A percentile compares a stretch with the other conserved stretches of the same genome.
Evolutionary conservation across 2,797 vertebrate species (phyloP).

Genomic region (Neosilurus hyrtlii): DNA sequence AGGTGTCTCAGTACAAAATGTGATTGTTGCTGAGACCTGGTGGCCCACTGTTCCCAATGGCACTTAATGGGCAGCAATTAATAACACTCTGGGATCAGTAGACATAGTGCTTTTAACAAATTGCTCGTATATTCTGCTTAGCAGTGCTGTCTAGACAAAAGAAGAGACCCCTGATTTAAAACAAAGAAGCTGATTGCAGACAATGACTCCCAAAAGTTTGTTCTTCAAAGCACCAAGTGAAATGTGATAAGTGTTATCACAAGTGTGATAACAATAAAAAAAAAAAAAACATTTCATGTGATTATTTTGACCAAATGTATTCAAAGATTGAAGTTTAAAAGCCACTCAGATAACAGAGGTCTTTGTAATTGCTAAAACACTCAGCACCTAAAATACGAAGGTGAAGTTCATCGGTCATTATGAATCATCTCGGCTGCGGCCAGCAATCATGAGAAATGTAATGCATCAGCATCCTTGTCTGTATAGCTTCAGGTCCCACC

Average conservation of each 20-base stretch:
- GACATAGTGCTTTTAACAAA: conserved; percentile 80
- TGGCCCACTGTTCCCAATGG: conserved; percentile 78
- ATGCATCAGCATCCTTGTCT: conserved; percentile 51
- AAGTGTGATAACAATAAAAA: too few species aligned
- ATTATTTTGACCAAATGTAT: conserved; percentile 7
- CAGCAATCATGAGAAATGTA: conserved; percentile 42
- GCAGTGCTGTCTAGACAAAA: conserved; percentile 62
- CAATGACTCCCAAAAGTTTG: conserved; percentile 53
- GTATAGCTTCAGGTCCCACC: conserved; percentile 58
- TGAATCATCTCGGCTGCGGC: conserved; percentile 43
- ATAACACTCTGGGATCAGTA: conserved; percentile 78
- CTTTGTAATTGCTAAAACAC: conserved; percentile 54
- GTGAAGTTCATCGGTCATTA: conserved; percentile 33
- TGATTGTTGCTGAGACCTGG: conserved; percentile 78
- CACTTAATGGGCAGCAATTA: conserved; percentile 84
- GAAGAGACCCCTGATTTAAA: conserved; percentile 56
- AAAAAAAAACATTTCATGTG: conserved; percentile 10
- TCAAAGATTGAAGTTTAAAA: conserved; percentile 24
- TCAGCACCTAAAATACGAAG: conserved; percentile 53
- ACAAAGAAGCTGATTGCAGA: conserved; percentile 54
- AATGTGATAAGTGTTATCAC: not conserved
- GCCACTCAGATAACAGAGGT: not conserved
- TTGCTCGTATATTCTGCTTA: conserved; percentile 73
- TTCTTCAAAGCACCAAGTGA: conserved; percentile 43
- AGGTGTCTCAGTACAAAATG: conserved; percentile 72